These are phyloP conservation scores for Ophion ventricosus DNA, from an alignment of 2,888 invertebrate genomes.

Conservation along the genomic window DNA sequence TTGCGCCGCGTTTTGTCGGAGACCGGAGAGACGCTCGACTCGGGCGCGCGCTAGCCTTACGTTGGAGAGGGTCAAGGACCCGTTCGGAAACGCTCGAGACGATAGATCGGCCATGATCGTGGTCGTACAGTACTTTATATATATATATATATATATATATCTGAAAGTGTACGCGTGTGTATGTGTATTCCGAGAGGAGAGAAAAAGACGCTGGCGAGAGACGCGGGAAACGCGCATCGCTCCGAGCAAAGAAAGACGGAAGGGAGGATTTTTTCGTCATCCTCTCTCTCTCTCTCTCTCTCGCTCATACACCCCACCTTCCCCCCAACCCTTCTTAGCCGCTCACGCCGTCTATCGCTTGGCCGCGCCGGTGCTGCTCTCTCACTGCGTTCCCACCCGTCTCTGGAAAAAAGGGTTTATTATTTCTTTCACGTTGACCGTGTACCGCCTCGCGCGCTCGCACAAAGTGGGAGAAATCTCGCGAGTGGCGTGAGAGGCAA, in stretches of 20 bases:
- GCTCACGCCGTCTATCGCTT: constrained; percentile 42
- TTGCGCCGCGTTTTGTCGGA: constrained; percentile 53
- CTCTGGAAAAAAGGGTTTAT: constrained; percentile 56
- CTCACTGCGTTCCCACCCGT: constrained; percentile 39
- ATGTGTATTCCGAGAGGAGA: constrained; percentile 6
- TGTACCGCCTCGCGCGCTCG: constrained; percentile 26
- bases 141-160: no score
- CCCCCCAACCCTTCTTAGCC: constrained; percentile 5
- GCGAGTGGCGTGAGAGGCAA: constrained; percentile 54
- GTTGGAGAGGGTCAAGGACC: constrained; percentile 73
- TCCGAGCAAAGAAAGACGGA: constrained; percentile 55
- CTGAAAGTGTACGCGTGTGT: constrained; percentile 2
- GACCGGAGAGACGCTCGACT: constrained; percentile 35
- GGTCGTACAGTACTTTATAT: constrained; percentile 36
- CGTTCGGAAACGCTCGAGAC: constrained; percentile 72
- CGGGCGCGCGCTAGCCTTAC: constrained; percentile 45
- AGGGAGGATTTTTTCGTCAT: constrained; percentile 55
- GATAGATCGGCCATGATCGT: constrained; percentile 71
- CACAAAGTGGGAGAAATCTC: constrained; percentile 49
- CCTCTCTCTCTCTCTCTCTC: constrained; percentile 18
- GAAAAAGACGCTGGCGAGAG: constrained; percentile 34
- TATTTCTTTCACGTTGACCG: constrained; percentile 58
- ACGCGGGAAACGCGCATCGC: constrained; percentile 55
- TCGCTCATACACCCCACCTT: constrained; percentile 23
- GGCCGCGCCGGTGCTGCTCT: constrained; percentile 39